Evolutionary conservation across 2,888 invertebrate genomes (phyloP), one percentile per base, ranked within the genome.

Genomic region (Malacosoma neustria): DNA sequence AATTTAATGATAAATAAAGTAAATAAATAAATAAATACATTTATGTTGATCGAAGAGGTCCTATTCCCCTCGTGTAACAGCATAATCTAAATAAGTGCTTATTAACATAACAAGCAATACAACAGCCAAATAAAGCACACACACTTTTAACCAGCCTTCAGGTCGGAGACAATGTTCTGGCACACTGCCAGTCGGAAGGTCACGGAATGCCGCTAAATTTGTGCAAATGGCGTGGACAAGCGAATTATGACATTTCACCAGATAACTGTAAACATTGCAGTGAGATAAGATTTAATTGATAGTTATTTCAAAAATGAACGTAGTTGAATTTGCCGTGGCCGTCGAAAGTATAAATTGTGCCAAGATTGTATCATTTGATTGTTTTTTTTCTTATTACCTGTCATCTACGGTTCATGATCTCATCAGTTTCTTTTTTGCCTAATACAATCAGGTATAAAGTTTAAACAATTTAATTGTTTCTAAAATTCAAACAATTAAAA

Each of bases 1-100:
- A 69, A 72, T 62, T 63, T 66, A 68, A 71, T 66, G 63, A 69
- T 67, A 70, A 75, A 71, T 69, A 72, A 70, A 72, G n/a, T n/a
- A n/a, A n/a, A n/a, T n/a, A n/a, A n/a, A n/a, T n/a, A n/a, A n/a
- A n/a, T n/a, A n/a, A n/a, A n/a, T n/a, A n/a, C n/a, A n/a, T n/a
- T n/a, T n/a, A n/a, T n/a, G n/a, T n/a, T n/a, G n/a, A n/a, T n/a
- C n/a, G n/a, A n/a, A n/a, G n/a, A n/a, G n/a, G n/a, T n/a, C n/a
- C n/a, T n/a, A n/a, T n/a, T n/a, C n/a, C n/a, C n/a, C n/a, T n/a
- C n/a, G n/a, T n/a, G n/a, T n/a, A n/a, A n/a, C n/a, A n/a, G n/a
- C n/a, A n/a, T n/a, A n/a, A n/a, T n/a, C n/a, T n/a, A n/a, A n/a
- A n/a, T n/a, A n/a, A n/a, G n/a, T n/a, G n/a, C n/a, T n/a, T 9